A percentile compares a stretch with the other conserved stretches of the same genome.
Conservation (phyloP, 2,113 vertebrate species). For the Acrocephalus arundinaceus region DNA sequence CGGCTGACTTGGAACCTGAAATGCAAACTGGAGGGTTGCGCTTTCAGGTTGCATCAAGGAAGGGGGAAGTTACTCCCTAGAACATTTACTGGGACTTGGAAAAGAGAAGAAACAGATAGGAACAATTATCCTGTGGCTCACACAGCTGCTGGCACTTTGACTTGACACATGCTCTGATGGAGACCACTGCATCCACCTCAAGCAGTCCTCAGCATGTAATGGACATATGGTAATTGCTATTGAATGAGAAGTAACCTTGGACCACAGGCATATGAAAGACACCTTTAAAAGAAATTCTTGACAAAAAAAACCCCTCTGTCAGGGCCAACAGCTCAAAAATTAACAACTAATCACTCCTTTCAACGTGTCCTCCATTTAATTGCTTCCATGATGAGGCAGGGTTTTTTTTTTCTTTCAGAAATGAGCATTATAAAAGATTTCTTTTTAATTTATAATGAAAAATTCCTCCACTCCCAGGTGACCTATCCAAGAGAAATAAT, state of each 20-base stretch:
- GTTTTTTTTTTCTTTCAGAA: conserved; percentile 5
- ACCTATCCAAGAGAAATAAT: conserved; percentile 64
- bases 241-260: conserved; percentile 55
- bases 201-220: conserved; percentile 31
- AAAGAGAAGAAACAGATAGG: conserved; percentile 65
- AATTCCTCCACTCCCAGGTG: conserved; percentile 55
- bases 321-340: conserved; percentile 55
- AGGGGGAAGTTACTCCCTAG: conserved; percentile 47
- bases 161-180: conserved; percentile 17
- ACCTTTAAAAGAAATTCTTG: conserved; percentile 32
- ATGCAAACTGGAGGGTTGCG: conserved; percentile 42
- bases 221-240: conserved; percentile 47
- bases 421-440: conserved; percentile 61
- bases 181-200: conserved; percentile 25
- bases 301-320: background rate
- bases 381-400: conserved; percentile 46
- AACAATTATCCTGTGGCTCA: conserved; percentile 46
- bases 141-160: conserved; percentile 52
- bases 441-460: conserved; percentile 71
- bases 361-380: conserved; percentile 43
- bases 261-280: conserved; percentile 35
- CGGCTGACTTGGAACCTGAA: conserved; percentile 66
- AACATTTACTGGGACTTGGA: conserved; percentile 52
- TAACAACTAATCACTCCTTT: conserved; percentile 51
- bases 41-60: conserved; percentile 42